Base-by-base conservation (phyloP, 1,140 invertebrate genomes). In the Heliconius nattereri region DNA sequence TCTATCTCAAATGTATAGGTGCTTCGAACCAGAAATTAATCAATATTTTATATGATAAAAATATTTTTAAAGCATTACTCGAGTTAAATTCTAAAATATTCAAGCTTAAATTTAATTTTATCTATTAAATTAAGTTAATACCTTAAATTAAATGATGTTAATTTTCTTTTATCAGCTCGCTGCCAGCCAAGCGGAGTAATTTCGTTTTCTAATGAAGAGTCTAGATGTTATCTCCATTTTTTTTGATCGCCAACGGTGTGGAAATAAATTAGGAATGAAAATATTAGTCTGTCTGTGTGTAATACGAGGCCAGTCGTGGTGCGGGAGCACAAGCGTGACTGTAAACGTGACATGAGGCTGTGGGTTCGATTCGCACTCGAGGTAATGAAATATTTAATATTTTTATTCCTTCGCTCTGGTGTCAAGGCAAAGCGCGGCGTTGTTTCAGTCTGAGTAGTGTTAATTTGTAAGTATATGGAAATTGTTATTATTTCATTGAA, bases 131-230 rank as follows among this genome's bases (percentile, higher is more conserved):
- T 16, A 66, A 66, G 60, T 66, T 66, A 66, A 66, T 66, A 66
- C 29, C 23, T 66, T 66, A 66, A 66, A 66, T 66, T 66, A 66
- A 66, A 66, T 16, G 23, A 26, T 29, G 20, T 16, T 66, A 66
- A 66, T 72, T 72, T 37, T 72, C 71, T 66, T 66, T 66, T 40
- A 72, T 72, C 71, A 72, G 37, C 71, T 66, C 71, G 9, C 32
- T 72, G 19, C 71, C 71, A 72, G 37, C 71, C 32, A 40, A 37
- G 71, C 71, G 71, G n/a, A 72, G 71, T 32, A 72, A 72, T 37
- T 72, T 72, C 71, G 19, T 40, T 72, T 72, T 72, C 71, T 72
- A 72, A 72, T 72, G 71, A 72, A 40, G 71, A 72, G 19, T 35
- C 20, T 72, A 72, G 71, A 72, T 72, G 29, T 37, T n/a, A 72